Base-by-base conservation (phyloP, 1,140 invertebrate species). In the Drosophila micromelanica region DNA sequence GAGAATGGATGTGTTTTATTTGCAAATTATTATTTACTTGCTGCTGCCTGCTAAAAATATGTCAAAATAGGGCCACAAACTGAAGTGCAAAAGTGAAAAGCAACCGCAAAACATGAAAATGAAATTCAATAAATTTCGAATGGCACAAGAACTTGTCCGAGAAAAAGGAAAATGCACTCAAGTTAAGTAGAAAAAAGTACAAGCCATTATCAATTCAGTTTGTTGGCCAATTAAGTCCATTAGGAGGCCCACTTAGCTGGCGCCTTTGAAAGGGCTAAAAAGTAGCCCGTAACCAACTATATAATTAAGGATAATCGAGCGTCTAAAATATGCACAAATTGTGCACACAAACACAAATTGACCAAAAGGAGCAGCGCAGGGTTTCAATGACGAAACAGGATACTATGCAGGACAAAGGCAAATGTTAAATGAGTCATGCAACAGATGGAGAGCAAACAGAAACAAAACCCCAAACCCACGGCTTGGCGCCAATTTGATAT, bases 281-380 rank as follows among this genome's bases (percentile, higher is more conserved):
- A 60, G 27, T n/a, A 40, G 42, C 38, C 57, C n/a, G 35, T 12
- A 32, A 23, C 59, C 20, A 27, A 32, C 32, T 13, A 37, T 62
- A 65, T 86, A 77, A 81, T 87, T 81, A 78, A 45, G 57, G 69
- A 75, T 70, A 86, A 87, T 81, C 35, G 65, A 52, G 70, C 65
- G 52, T 63, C 42, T 85, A 67, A 80, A 84, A 80, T 84, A 87
- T 87, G 70, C 81, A 80, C 9, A 27, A 68, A 78, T 49, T 56
- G 48, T 67, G 63, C 71, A 71, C 60, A 81, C 76, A 70, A 74
- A 74, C 74, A 62, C 64, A 74, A 80, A 86, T 87, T 86, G 81
- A 73, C 52, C 55, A 51, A 49, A 60, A 27, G 45, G 46, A 6
- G 46, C 5, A 15, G 45, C 3, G 23, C 30, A 27, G 57, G 43